Evolutionary conservation across 2,888 invertebrate genomes (phyloP), one percentile per base, ranked within the genome.

Genomic region (Brenthis hecate): DNA sequence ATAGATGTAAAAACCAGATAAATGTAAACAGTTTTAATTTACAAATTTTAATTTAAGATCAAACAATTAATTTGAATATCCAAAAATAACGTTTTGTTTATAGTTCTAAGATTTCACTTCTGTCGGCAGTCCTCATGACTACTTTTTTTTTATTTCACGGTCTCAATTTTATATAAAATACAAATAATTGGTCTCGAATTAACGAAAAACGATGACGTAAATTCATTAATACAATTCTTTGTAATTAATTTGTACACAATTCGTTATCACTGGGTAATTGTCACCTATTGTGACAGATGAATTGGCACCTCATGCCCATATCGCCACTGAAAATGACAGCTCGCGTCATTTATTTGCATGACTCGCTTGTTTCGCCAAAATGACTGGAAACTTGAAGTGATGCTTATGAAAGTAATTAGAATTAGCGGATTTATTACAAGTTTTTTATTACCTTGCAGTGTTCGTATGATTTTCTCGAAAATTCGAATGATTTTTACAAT

Each of bases 271-370:
- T 28, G 43, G 43, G 48, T 67, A 61, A 67, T 62, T 70, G 66
- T 66, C 66, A 70, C 48, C 28, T 36, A 66, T 56, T 66, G 51
- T 63, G 69, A 66, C 66, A 66, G 57, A 36, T 58, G 61, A 51
- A 57, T 60, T 66, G 53, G 58, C 54, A 60, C 28, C 60, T 60
- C 53, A 43, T n/a, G 56, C 50, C 51, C 60, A 54, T 56, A 62
- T 56, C 56, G 66, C 48, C 16, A 50, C 61, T 62, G 62, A 53
- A 54, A 58, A 48, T 56, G 54, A 66, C 57, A 56, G 28, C 36
- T 56, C 50, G 53, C 61, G 28, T 65, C 65, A 69, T 65, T 68
- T 68, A 65, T 65, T 69, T 61, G 61, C 65, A 61, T 69, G 69
- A 69, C 58, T 69, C 51, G 69, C 60, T 19, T 23, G 14, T 65